phyloP scores from a whole-genome alignment of 2,888 invertebrate species.

The Tricholauxania praeusta region DNA sequence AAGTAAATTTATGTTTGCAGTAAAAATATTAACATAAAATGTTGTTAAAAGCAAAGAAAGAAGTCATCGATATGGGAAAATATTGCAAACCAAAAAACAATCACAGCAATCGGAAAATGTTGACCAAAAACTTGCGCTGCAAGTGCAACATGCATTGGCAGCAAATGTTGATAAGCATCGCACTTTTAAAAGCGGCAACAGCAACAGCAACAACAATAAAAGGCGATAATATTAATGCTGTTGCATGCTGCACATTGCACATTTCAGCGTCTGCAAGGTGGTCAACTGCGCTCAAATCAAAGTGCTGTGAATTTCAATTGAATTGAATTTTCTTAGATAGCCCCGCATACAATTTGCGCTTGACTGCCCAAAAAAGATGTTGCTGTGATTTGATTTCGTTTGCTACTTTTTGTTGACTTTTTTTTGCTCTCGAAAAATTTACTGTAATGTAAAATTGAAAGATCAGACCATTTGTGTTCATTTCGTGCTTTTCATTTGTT shows the following conservation, averaged over 20 bases:
- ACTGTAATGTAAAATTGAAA: not conserved
- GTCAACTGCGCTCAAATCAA: not conserved
- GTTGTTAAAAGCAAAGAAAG: too few relatives aligned
- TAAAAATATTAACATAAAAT: too few relatives aligned
- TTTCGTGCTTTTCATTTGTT: not conserved
- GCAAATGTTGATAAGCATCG: slow-evolving; percentile 15
- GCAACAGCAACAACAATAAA: slow-evolving; percentile 18
- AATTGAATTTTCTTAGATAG: not conserved
- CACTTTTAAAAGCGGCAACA: slow-evolving; percentile 16
- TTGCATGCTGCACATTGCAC: not conserved
- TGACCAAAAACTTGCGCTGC: not conserved
- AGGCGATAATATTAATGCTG: not conserved
- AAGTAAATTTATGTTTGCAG: too few relatives aligned
- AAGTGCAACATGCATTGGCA: not conserved
- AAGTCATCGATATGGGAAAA: too few relatives aligned
- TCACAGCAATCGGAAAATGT: slow-evolving; percentile 4
- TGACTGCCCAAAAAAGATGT: too few relatives aligned
- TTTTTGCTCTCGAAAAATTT: not conserved
- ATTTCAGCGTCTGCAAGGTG: too few relatives aligned
- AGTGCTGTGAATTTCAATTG: not conserved
- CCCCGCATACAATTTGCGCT: not conserved
- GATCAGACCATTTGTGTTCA: not conserved
- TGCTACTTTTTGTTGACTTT: not conserved
- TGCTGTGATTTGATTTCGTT: too few relatives aligned
- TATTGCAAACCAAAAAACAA: not conserved